Conservation (phyloP, 2,888 invertebrate genomes). For the Clusia tigrina region DNA sequence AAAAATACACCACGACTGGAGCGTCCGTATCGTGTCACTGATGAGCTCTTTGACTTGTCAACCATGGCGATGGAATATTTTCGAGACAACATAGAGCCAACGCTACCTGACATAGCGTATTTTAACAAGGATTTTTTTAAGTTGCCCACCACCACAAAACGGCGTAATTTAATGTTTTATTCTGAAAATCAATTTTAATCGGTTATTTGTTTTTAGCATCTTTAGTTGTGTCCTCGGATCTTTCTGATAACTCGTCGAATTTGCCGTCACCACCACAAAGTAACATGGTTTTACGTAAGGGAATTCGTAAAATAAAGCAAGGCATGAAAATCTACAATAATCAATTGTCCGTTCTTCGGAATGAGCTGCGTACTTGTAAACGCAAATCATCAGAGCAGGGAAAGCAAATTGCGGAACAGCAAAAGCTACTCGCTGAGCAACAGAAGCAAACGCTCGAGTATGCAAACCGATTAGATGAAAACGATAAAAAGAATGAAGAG, state of each 20-base stretch:
- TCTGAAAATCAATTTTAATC: conserved; percentile 12
- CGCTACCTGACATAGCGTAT: conserved; percentile 86
- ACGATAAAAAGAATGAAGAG: conserved; percentile 90
- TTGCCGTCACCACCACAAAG: conserved; percentile 78
- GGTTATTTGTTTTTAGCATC: conserved; percentile 52
- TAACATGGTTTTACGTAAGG: conserved; percentile 85
- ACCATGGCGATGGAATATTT: conserved; percentile 99
- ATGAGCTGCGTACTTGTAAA: conserved; percentile 81
- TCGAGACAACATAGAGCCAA: conserved; percentile 91
- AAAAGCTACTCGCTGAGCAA: conserved; percentile 76
- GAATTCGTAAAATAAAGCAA: conserved; percentile 86
- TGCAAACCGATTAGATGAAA: conserved; percentile 85
- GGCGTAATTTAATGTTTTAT: conserved; percentile 45
- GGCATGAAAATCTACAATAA: conserved; percentile 89
- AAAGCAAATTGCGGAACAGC: conserved; percentile 82
- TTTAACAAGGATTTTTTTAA: conserved; percentile 87
- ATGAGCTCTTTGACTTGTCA: conserved; percentile 92
- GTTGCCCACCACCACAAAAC: conserved; percentile 59
- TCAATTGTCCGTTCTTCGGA: conserved; percentile 79
- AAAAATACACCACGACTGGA: conserved; percentile 82
- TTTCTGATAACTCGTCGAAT: conserved; percentile 59
- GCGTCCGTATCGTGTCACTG: conserved; percentile 90
- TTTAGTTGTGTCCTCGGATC: conserved; percentile 57
- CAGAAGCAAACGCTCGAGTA: conserved; percentile 81
- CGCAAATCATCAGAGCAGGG: conserved; percentile 85